A percentile compares a stretch with the other conserved stretches of the same genome.
These are phyloP conservation scores for Eulemur rubriventer DNA, from an alignment of 2,797 vertebrate genomes.

Conservation along the genomic window DNA sequence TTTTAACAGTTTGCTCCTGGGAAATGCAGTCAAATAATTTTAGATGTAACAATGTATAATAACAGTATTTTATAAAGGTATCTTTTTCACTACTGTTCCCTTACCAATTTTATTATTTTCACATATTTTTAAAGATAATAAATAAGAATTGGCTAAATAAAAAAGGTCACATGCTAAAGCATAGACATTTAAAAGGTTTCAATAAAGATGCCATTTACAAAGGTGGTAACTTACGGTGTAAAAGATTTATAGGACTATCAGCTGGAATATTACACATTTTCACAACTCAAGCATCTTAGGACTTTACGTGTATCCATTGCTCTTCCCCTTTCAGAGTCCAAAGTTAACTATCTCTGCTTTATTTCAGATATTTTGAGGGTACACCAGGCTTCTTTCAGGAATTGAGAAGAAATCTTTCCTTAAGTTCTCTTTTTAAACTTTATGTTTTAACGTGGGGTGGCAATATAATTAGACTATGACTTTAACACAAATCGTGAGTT, in stretches of 20 bases:
- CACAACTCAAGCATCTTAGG: neutral
- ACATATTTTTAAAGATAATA: neutral
- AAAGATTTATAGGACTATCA: neutral
- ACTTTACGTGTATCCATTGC: neutral
- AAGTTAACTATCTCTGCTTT: neutral
- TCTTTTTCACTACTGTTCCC: neutral
- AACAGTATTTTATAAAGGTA: neutral
- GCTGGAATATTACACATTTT: neutral
- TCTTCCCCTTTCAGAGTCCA: neutral
- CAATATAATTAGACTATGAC: constrained; percentile 12
- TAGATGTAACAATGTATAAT: neutral
- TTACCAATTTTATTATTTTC: neutral
- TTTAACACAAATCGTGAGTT: neutral
- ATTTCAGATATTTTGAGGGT: constrained; percentile 18
- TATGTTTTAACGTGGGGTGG: constrained; percentile 61
- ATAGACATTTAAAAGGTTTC: neutral
- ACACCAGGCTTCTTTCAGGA: constrained; percentile 71
- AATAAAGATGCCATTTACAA: neutral
- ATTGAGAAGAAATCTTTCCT: constrained; percentile 67
- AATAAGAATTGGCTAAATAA: constrained; percentile 4
- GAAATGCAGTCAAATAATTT: constrained; percentile 11
- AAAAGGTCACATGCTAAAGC: neutral
- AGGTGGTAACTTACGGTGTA: neutral
- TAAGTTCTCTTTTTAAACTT: constrained; percentile 1
- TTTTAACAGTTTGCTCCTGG: neutral